phyloP scores from a whole-genome alignment of 2,113 vertebrate species.

The Nyctereutes procyonoides region DNA sequence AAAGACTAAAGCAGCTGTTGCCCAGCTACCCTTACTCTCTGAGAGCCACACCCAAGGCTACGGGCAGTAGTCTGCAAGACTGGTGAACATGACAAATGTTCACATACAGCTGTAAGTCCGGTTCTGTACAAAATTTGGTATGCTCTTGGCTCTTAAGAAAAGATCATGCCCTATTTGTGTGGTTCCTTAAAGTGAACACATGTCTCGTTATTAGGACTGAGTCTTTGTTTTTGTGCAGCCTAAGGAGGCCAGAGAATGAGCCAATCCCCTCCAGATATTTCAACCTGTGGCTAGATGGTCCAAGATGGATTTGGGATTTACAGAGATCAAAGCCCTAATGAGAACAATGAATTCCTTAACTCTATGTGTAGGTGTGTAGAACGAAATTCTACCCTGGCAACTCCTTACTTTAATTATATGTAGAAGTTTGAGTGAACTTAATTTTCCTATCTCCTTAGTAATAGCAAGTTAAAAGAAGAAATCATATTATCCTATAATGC shows the following conservation, averaged over 20 bases:
- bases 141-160: not conserved
- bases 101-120: not conserved
- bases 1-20: not conserved
- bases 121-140: not conserved
- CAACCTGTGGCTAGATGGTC: not conserved
- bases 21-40: not conserved
- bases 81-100: not conserved
- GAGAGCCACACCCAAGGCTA: not conserved
- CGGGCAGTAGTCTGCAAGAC: not conserved
- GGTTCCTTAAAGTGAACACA: not conserved
- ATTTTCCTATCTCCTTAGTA: constrained; percentile 1
- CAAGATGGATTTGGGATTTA: not conserved
- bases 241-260: not conserved
- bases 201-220: too few species aligned
- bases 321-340: not conserved
- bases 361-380: not conserved
- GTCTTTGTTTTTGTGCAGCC: not conserved
- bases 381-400: not conserved
- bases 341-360: not conserved
- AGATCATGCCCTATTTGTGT: not conserved
- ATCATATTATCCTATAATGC: not conserved
- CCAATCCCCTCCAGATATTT: not conserved
- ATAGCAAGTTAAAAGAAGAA: not conserved
- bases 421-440: not conserved
- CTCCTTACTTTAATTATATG: not conserved